Conservation (phyloP, 1,140 invertebrate species). For the Listronotus bonariensis region DNA sequence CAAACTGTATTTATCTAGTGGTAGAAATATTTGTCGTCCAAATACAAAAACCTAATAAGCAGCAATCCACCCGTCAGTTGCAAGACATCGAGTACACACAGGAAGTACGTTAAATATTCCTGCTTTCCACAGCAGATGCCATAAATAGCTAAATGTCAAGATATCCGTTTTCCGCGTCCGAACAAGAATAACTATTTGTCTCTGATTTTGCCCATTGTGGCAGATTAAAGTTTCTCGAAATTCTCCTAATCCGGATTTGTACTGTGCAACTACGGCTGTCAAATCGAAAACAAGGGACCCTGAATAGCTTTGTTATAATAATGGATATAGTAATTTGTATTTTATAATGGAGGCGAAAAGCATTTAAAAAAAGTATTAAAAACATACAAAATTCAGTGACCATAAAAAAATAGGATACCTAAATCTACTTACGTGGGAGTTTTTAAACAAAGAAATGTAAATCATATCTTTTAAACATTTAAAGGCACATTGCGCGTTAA, state of each 20-base stretch:
- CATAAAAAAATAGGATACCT: no score
- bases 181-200: constrained; percentile 48
- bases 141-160: constrained; percentile 42
- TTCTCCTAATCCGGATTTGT: constrained; percentile 45
- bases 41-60: no score
- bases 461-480: no score
- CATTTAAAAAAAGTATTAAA: no score
- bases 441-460: no score
- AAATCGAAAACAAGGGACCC: constrained; percentile 14
- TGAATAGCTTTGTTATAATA: constrained; percentile 12
- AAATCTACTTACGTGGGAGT: no score
- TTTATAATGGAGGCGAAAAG: not conserved
- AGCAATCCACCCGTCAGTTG: not conserved
- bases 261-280: constrained; percentile 12
- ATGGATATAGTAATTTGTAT: not conserved
- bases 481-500: no score
- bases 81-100: not conserved
- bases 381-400: no score
- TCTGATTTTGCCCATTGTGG: constrained; percentile 47
- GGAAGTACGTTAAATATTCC: constrained; percentile 3
- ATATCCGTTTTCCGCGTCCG: constrained; percentile 26
- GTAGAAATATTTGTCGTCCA: no score
- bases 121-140: constrained; percentile 16
- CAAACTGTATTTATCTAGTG: no score
- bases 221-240: constrained; percentile 42